phyloP scores from a whole-genome alignment of 2,113 vertebrate species.

The Neopipo cinnamomea region DNA sequence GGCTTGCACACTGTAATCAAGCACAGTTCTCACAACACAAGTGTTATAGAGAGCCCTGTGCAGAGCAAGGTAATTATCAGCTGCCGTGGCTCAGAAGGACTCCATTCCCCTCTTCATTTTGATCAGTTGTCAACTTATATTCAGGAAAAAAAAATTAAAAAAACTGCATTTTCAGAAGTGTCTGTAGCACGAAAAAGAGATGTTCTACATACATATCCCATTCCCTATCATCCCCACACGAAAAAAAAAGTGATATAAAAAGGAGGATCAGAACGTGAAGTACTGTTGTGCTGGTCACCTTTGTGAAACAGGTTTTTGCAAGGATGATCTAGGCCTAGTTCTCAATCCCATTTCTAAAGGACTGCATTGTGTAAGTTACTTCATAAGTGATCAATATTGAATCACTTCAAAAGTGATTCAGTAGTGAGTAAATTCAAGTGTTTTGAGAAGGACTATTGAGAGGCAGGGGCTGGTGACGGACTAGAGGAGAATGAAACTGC shows the following conservation, averaged over 20 bases:
- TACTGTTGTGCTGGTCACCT: neutral
- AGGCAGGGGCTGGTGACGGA: neutral
- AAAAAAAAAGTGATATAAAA: neutral
- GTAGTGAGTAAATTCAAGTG: neutral
- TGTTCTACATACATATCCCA: neutral
- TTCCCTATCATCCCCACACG: accelerated
- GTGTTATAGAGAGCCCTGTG: constrained; percentile 64
- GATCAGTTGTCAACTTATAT: constrained; percentile 65
- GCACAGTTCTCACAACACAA: constrained; percentile 53
- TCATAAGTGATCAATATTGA: neutral
- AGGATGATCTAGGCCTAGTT: neutral
- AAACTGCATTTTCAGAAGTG: constrained; percentile 43
- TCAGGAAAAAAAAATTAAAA: constrained; percentile 48
- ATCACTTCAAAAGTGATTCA: too few relatives aligned
- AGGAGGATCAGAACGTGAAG: neutral
- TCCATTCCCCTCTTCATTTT: constrained; percentile 49
- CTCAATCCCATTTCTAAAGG: neutral
- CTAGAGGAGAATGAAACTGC: neutral
- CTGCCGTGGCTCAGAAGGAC: constrained; percentile 58
- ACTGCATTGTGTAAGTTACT: neutral
- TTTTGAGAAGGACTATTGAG: neutral
- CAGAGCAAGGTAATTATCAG: constrained; percentile 75
- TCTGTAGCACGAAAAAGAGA: constrained; percentile 54
- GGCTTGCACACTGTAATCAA: constrained; percentile 71
- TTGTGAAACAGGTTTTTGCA: neutral